Conservation (phyloP, 2,113 vertebrate species). For the Antennarius striatus region DNA sequence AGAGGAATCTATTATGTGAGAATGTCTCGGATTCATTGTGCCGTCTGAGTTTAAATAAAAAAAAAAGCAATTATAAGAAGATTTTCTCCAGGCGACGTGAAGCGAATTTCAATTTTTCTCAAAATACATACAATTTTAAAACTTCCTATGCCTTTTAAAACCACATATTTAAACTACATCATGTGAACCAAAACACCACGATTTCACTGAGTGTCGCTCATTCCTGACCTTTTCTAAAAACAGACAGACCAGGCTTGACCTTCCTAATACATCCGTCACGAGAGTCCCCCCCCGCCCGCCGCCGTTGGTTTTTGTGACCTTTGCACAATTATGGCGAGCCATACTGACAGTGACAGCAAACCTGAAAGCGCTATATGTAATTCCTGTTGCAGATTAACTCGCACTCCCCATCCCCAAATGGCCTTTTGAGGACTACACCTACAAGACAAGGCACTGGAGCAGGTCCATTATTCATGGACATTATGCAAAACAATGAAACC, state of each 20-base stretch:
- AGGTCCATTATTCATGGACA: slow-evolving; percentile 56
- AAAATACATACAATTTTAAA: too few species aligned
- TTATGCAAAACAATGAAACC: slow-evolving; percentile 57
- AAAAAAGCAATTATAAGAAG: too few species aligned
- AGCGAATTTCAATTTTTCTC: too few species aligned
- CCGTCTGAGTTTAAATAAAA: too few species aligned
- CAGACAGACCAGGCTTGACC: slow-evolving; percentile 32
- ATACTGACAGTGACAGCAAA: not conserved
- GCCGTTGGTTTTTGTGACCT: slow-evolving; percentile 23
- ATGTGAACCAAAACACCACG: not conserved
- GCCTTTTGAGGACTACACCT: slow-evolving; percentile 34
- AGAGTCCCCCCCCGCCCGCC: slow-evolving; percentile 6
- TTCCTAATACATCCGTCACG: slow-evolving; percentile 38
- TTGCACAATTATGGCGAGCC: slow-evolving; percentile 39
- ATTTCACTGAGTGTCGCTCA: not conserved
- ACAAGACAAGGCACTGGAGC: slow-evolving; percentile 34
- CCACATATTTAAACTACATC: not conserved
- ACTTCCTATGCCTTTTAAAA: not conserved
- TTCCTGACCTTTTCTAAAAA: slow-evolving; percentile 39
- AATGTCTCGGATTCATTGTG: too few species aligned
- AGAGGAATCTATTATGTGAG: too few species aligned
- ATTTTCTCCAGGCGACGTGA: too few species aligned
- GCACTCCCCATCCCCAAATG: not conserved
- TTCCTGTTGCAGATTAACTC: slow-evolving; percentile 3
- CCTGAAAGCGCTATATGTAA: slow-evolving; percentile 1